Percentiles rank a stretch among this genome's conserved stretches.
Conservation (phyloP, 1,140 invertebrate species). For the Orius insidiosus region DNA sequence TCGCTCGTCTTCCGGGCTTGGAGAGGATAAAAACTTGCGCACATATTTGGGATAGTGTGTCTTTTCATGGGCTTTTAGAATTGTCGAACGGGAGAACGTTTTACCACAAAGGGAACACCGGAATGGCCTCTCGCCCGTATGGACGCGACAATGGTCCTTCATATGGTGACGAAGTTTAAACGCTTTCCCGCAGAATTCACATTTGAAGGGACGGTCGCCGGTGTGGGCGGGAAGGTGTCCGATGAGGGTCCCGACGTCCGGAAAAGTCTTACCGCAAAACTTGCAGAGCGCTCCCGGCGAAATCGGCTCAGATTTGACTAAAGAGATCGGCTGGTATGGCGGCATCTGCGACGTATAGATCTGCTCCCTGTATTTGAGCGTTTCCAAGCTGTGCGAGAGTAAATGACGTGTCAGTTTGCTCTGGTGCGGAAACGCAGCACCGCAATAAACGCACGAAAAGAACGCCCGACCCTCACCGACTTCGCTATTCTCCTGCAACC, state of each 20-base stretch:
- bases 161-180: constrained; percentile 81
- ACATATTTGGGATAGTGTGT: constrained; percentile 80
- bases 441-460: constrained; percentile 62
- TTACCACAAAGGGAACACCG: constrained; percentile 74
- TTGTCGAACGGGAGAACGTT: constrained; percentile 73
- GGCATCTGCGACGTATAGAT: constrained; percentile 27
- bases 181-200: constrained; percentile 78
- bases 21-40: constrained; percentile 67
- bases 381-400: constrained; percentile 67
- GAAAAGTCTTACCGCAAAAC: constrained; percentile 77
- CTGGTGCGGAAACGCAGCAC: constrained; percentile 67
- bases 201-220: constrained; percentile 74
- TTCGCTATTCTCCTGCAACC: constrained; percentile 70
- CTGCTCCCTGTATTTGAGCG: constrained; percentile 62
- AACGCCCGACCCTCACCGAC: constrained; percentile 26
- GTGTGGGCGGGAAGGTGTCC: constrained; percentile 73
- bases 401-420: constrained; percentile 76
- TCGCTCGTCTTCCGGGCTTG: constrained; percentile 55
- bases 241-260: constrained; percentile 69
- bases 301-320: constrained; percentile 25
- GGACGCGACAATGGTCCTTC: constrained; percentile 82
- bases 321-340: constrained; percentile 30
- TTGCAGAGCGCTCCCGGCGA: constrained; percentile 60
- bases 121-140: constrained; percentile 78
- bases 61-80: constrained; percentile 79